Conservation (phyloP, 2,888 invertebrate species). For the Cheilosia variabilis region DNA sequence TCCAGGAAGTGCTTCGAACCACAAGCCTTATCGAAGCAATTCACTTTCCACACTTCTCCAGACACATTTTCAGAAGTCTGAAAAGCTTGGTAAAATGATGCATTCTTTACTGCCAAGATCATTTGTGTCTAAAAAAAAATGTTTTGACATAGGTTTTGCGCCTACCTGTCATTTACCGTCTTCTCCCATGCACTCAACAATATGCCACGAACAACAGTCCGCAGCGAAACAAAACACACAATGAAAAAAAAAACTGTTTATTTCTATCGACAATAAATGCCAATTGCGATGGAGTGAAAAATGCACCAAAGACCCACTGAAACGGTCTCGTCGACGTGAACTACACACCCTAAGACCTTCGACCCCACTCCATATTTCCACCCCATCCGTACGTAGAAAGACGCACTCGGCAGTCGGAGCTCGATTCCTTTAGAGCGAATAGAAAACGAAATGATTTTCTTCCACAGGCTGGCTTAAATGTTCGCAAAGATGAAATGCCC, state of each 20-base stretch:
- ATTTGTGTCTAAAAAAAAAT: too few species aligned
- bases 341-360: slow-evolving; percentile 6
- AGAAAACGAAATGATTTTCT: slow-evolving; percentile 59
- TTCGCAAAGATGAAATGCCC: slow-evolving; percentile 20
- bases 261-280: slow-evolving; percentile 43
- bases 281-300: slow-evolving; percentile 58
- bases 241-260: neutral
- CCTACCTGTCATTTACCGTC: neutral
- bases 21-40: too few species aligned
- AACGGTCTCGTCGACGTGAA: slow-evolving; percentile 1
- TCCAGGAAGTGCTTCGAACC: too few species aligned
- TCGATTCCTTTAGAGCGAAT: slow-evolving; percentile 31
- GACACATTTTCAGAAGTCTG: too few species aligned
- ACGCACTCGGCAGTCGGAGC: slow-evolving; percentile 3
- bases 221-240: neutral
- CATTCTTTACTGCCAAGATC: too few species aligned
- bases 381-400: neutral
- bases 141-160: too few species aligned
- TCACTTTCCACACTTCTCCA: too few species aligned
- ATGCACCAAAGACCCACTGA: slow-evolving; percentile 39
- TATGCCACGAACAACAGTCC: neutral
- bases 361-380: neutral
- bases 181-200: neutral
- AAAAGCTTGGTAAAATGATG: too few species aligned
- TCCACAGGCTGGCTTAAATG: slow-evolving; percentile 24